These are phyloP conservation scores for Eleginops maclovinus DNA, from an alignment of 2,113 vertebrate genomes.

Conservation along the genomic window DNA sequence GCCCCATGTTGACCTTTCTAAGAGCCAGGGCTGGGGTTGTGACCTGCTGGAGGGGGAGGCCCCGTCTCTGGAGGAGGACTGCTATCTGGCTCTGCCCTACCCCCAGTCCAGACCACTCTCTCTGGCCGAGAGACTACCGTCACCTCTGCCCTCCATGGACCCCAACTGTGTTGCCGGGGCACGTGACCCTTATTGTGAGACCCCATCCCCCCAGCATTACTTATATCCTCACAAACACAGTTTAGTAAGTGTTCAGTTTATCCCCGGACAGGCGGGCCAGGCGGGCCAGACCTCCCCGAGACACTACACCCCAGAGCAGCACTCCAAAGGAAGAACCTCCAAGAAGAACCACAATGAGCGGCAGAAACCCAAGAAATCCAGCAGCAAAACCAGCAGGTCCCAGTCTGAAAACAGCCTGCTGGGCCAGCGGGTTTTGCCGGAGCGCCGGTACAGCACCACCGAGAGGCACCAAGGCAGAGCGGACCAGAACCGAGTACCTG, in stretches of 20 bases:
- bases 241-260: conserved; percentile 87
- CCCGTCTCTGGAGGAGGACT: conserved; percentile 73
- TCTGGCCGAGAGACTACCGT: conserved; percentile 69
- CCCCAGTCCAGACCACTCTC: conserved; percentile 76
- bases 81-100: conserved; percentile 73
- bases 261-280: conserved; percentile 81
- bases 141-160: conserved; percentile 70
- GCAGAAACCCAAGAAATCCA: conserved; percentile 75
- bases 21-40: conserved; percentile 75
- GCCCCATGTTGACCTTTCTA: conserved; percentile 71
- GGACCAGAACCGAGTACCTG: conserved; percentile 64
- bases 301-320: conserved; percentile 65
- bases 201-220: conserved; percentile 76
- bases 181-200: conserved; percentile 71
- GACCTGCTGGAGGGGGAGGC: conserved; percentile 68
- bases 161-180: conserved; percentile 62
- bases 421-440: conserved; percentile 75
- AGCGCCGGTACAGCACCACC: conserved; percentile 85
- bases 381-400: conserved; percentile 84
- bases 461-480: conserved; percentile 73
- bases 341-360: conserved; percentile 84
- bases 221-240: conserved; percentile 70
- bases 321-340: conserved; percentile 64
- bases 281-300: conserved; percentile 69
- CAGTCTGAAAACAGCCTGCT: conserved; percentile 90